Conservation (phyloP, 1,140 invertebrate species). For the Trachelipus rathkii region DNA sequence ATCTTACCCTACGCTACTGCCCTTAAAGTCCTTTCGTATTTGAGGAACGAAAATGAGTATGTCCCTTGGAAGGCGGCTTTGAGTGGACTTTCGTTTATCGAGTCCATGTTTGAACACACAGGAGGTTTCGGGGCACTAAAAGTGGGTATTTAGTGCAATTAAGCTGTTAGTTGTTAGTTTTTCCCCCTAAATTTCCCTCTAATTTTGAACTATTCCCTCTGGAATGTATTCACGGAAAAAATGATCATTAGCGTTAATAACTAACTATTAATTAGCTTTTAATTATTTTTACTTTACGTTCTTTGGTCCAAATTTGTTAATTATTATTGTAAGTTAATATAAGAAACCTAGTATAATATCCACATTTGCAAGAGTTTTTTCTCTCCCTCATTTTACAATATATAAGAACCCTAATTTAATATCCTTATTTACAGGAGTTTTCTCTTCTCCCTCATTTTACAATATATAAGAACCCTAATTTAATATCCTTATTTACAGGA, state of each 20-base stretch:
- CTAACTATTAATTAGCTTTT: background rate
- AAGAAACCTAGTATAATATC: no score
- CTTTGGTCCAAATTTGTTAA: no score
- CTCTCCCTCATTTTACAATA: no score
- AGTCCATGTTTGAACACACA: constrained; percentile 30
- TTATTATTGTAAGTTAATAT: no score
- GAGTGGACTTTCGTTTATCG: constrained; percentile 28
- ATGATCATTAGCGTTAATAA: background rate
- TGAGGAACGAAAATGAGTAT: constrained; percentile 41
- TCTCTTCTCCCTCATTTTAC: background rate
- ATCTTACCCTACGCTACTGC: constrained; percentile 36
- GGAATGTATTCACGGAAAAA: background rate
- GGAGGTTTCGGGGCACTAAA: constrained; percentile 36
- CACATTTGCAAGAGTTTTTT: no score
- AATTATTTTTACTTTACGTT: no score
- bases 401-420: no score
- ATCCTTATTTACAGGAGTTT: no score
- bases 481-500: constrained; percentile 19
- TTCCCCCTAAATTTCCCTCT: no score
- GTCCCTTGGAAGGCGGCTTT: constrained; percentile 44
- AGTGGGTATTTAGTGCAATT: constrained; percentile 17
- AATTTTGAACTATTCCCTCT: background rate
- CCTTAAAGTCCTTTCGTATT: constrained; percentile 29
- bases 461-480: background rate
- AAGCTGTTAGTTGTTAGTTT: no score